Evolutionary conservation across 1,140 invertebrate genomes (phyloP), one percentile per base, ranked within the genome.

Genomic region (Brachionus paranguensis): DNA sequence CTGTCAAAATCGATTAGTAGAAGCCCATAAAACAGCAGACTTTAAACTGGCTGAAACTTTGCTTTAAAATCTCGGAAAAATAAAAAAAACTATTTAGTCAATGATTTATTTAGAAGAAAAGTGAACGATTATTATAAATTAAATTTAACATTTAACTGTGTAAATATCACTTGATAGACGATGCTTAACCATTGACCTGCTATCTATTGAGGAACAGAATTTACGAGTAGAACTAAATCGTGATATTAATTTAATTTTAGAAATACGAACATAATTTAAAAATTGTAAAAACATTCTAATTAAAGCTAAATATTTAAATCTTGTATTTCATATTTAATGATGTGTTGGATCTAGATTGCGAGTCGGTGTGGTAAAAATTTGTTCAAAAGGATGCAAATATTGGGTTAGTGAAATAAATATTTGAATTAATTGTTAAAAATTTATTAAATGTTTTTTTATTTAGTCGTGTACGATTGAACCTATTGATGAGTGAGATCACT

Each of bases 241-340:
- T 60, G 53, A 60, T 60, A 60, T 60, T 27, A 60, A 60, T 60
- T 60, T 24, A 60, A 60, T 60, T 53, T 60, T 60, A 60, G 53
- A 60, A 60, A 17, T 60, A 60, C 10, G 53, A 24, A 60, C 53
- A 60, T 60, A 60, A 24, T 60, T 27, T 60, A 24, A 55, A 10
- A 60, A 60, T 60, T 60, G 53, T 60, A 60, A 60, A 45, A 60
- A 60, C 53, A 60, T 60, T 60, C 10, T 60, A 60, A 60, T 60
- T 60, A 60, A 60, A 60, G 53, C 53, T 60, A 60, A 60, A 60
- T 60, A 60, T 60, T 60, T 60, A 60, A 60, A 60, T 60, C 53
- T 60, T 60, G 53, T 24, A 60, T 60, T 60, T 60, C 53, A 27
- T 60, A 60, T 60, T 60, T 60, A 60, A 60, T 60, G 53, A 60